Base-by-base conservation (phyloP, 2,113 vertebrate genomes). In the Bombycilla garrulus region DNA sequence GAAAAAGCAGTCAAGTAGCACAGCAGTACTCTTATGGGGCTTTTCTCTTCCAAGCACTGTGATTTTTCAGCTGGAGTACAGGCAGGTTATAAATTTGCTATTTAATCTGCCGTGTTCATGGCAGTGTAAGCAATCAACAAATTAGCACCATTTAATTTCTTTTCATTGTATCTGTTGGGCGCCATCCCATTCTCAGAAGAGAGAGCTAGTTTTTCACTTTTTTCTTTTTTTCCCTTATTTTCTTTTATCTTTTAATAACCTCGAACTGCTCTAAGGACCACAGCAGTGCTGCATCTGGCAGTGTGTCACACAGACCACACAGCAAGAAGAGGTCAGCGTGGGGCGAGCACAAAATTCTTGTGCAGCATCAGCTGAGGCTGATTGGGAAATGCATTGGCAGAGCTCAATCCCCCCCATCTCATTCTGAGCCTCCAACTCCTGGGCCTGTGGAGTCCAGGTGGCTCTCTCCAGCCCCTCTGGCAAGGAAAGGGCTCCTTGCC, bases 361-460 rank as follows among this genome's bases (percentile, higher is more conserved):
- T 50, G 31, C 31, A n/a, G 40, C 47, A 26, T 42, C 66, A 67
- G 29, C 36, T 0, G 1, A 53, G 50, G 38, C 44, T 60, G 53
- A 33, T 5, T 53, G 17, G 24, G 31, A 92, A 60, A 26, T 3
- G 15, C n/a, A 24, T 3, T 45, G 48, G 6, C 25, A 72, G 53
- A 64, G 13, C 8, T 89, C 2, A 0, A 2, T 15, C 10, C 7
- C 2, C 24, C 5, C 26, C 5, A 0, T 7, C 28, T 3, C 2
- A 25, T 20, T n/a, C 40, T 11, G 1, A 47, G 15, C 7, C 15
- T 18, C 45, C 1, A 2, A 6, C 3, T 42, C 21, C 23, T 20
- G 6, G 35, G 33, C 44, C 16, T 56, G 2, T 42, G 18, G n/a
- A 82, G 13, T 13, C 31, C 2, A 2, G 20, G 12, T 1, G 3